Evolutionary conservation across 2,797 vertebrate species (phyloP).

Genomic region (Gobio occitaniae): DNA sequence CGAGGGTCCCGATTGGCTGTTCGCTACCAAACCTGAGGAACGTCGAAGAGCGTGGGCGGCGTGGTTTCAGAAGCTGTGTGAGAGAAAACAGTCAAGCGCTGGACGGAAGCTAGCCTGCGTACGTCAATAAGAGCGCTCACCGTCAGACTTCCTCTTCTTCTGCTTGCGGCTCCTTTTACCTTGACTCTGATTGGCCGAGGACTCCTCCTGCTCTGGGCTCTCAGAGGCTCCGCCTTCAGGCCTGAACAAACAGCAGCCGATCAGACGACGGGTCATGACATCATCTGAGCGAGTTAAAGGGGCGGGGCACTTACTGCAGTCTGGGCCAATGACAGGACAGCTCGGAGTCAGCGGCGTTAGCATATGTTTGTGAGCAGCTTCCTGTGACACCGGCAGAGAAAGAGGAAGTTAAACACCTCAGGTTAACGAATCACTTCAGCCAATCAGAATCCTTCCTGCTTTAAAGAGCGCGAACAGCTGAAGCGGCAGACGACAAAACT

Average conservation of each 20-base stretch:
- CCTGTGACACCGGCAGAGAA: constrained; percentile 70
- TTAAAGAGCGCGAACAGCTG: too few species aligned
- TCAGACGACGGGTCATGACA: background rate
- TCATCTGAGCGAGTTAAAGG: constrained; percentile 30
- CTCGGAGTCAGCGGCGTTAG: constrained; percentile 81
- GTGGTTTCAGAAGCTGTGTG: constrained; percentile 59
- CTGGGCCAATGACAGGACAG: constrained; percentile 85
- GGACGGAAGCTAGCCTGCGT: accelerated
- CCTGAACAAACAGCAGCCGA: constrained; percentile 66
- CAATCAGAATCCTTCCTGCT: too few species aligned
- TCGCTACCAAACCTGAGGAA: constrained; percentile 81
- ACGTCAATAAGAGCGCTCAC: constrained; percentile 54
- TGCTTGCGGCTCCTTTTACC: constrained; percentile 80
- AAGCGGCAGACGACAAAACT: too few species aligned
- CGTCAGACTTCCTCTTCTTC: constrained; percentile 84
- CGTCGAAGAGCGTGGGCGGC: constrained; percentile 73
- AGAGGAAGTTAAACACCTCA: background rate
- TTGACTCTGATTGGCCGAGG: constrained; percentile 66
- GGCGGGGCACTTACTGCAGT: constrained; percentile 72
- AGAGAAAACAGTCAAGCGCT: background rate
- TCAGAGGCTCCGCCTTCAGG: constrained; percentile 75
- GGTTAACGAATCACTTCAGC: background rate
- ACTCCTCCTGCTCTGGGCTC: constrained; percentile 80
- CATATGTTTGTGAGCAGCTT: constrained; percentile 81
- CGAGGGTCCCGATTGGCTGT: constrained; percentile 24